phyloP scores from a whole-genome alignment of 1,140 invertebrate species.

The Onthophagus taurus region DNA sequence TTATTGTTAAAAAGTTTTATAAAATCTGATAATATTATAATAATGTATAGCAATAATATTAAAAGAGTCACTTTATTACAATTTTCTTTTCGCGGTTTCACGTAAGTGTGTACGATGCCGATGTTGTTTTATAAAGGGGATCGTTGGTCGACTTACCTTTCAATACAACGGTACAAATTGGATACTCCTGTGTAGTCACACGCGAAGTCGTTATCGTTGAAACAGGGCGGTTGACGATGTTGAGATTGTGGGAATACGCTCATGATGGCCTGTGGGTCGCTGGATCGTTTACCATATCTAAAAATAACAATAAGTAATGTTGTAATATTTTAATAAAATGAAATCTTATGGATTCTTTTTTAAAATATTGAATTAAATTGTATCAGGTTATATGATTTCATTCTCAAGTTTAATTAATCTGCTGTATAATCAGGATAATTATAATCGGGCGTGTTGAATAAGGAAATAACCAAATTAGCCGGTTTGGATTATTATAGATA shows the following conservation, averaged over 20 bases:
- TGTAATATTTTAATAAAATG: slow-evolving; percentile 1
- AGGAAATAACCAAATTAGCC: slow-evolving; percentile 11
- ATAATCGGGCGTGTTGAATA: not conserved
- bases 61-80: not conserved
- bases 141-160: slow-evolving; percentile 24
- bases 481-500: slow-evolving; percentile 5
- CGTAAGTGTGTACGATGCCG: not conserved
- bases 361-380: not conserved
- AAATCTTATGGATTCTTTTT: not conserved
- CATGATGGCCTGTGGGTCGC: slow-evolving; percentile 12
- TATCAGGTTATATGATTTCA: not conserved
- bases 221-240: slow-evolving; percentile 18
- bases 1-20: no score
- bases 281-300: slow-evolving; percentile 31
- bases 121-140: no score
- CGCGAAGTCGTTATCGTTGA: slow-evolving; percentile 19
- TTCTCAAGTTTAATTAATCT: no score
- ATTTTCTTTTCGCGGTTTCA: not conserved
- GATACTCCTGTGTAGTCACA: slow-evolving; percentile 29
- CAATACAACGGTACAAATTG: slow-evolving; percentile 30
- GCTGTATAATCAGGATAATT: no score
- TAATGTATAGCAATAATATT: not conserved
- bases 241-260: slow-evolving; percentile 14
- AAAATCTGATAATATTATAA: not conserved
- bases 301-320: slow-evolving; percentile 8